These are phyloP conservation scores for Clinocottus analis DNA, from an alignment of 2,113 vertebrate genomes.

Conservation along the genomic window DNA sequence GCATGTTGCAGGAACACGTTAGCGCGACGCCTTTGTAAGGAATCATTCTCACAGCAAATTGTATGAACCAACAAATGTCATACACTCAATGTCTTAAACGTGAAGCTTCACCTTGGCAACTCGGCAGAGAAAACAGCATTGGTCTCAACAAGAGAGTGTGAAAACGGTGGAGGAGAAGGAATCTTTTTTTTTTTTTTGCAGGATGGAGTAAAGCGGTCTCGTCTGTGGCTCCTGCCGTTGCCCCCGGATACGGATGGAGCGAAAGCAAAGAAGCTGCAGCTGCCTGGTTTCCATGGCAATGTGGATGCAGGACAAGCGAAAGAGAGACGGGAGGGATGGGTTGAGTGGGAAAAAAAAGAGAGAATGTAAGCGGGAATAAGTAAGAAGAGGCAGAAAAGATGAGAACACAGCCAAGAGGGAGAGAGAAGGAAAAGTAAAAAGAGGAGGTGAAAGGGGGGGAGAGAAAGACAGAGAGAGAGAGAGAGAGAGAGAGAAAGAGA, in stretches of 20 bases:
- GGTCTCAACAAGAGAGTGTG: conserved; percentile 46
- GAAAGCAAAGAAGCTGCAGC: conserved; percentile 81
- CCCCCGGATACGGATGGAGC: conserved; percentile 87
- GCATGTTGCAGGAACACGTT: neutral
- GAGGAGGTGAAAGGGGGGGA: too few species aligned
- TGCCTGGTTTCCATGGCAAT: conserved; percentile 88
- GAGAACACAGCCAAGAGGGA: neutral
- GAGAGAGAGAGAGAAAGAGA: too few species aligned
- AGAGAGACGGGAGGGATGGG: conserved; percentile 62
- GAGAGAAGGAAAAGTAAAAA: conserved; percentile 1
- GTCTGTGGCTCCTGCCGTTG: conserved; percentile 84
- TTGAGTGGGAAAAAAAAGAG: conserved; percentile 56
- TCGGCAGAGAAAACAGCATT: conserved; percentile 41
- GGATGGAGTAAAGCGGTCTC: conserved; percentile 72
- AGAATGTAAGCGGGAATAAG: conserved; percentile 29
- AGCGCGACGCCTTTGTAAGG: neutral
- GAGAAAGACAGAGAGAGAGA: too few species aligned
- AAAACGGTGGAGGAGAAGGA: conserved; percentile 49
- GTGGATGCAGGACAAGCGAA: conserved; percentile 72
- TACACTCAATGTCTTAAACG: conserved; percentile 16
- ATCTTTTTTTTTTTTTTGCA: conserved; percentile 39
- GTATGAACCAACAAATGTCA: conserved; percentile 36
- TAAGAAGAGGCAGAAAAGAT: conserved; percentile 43
- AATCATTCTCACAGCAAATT: conserved; percentile 2
- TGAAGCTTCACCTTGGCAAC: conserved; percentile 54